Conservation (phyloP, 2,888 invertebrate genomes). For the Macaria notata region DNA sequence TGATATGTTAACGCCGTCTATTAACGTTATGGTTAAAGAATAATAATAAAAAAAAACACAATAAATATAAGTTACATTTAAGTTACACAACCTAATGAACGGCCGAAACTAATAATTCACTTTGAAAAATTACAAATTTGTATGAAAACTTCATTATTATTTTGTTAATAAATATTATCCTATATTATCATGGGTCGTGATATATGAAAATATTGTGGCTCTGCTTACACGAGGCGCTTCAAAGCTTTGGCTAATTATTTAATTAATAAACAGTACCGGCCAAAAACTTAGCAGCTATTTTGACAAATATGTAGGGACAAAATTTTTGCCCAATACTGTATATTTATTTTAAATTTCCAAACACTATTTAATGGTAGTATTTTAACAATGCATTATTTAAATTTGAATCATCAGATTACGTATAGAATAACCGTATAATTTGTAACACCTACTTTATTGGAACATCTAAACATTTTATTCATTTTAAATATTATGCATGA, state of each 20-base stretch:
- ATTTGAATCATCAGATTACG: constrained; percentile 1
- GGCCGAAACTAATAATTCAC: constrained; percentile 33
- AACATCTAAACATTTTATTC: neutral
- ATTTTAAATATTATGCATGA: constrained; percentile 1
- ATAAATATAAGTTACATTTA: constrained; percentile 66
- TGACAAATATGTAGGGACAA: neutral
- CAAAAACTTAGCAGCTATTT: constrained; percentile 2
- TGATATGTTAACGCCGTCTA: constrained; percentile 23
- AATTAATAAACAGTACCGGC: constrained; percentile 1
- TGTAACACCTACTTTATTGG: neutral
- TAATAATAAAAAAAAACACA: constrained; percentile 58
- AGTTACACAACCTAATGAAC: constrained; percentile 59
- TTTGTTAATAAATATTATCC: constrained; percentile 30
- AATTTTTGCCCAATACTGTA: no score
- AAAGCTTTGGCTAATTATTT: constrained; percentile 22
- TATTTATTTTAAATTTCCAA: no score
- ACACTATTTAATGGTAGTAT: no score
- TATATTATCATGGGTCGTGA: constrained; percentile 8
- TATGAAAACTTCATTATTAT: constrained; percentile 26
- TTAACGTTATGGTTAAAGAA: constrained; percentile 8
- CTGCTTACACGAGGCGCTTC: constrained; percentile 18
- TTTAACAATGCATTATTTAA: no score
- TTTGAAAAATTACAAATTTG: constrained; percentile 18
- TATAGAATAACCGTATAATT: neutral
- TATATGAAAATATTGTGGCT: constrained; percentile 29